These are phyloP conservation scores for Copidosoma aretas DNA, from an alignment of 2,888 invertebrate genomes.

Conservation along the genomic window DNA sequence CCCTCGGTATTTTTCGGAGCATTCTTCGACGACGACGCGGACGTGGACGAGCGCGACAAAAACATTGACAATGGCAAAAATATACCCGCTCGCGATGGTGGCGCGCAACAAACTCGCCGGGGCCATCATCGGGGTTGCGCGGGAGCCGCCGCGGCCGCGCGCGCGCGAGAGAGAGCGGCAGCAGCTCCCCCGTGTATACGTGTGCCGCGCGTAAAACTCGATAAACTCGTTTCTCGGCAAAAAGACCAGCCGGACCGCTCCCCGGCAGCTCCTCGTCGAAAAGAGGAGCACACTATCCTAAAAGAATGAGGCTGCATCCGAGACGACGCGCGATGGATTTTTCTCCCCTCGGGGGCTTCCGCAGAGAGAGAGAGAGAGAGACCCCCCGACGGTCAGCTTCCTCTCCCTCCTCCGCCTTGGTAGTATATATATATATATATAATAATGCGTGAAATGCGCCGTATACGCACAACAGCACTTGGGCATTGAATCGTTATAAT, in stretches of 20 bases:
- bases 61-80: constrained; percentile 35
- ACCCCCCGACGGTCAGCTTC: not conserved
- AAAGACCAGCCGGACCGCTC: constrained; percentile 9
- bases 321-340: not conserved
- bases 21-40: too few species aligned
- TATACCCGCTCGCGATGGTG: too few species aligned
- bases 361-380: not conserved
- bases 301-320: not conserved
- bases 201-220: constrained; percentile 23
- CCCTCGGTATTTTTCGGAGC: constrained; percentile 27
- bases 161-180: too few species aligned
- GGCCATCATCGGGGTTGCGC: too few species aligned
- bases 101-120: not conserved
- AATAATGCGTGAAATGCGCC: too few species aligned
- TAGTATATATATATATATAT: too few species aligned
- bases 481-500: too few species aligned
- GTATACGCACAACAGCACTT: too few species aligned
- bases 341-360: not conserved
- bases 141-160: too few species aligned
- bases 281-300: not conserved
- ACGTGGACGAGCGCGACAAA: constrained; percentile 11
- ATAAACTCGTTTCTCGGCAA: constrained; percentile 35
- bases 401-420: too few species aligned
- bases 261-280: not conserved
- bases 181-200: not conserved